Percentiles rank a stretch among this genome's conserved stretches.
Evolutionary conservation across 2,888 invertebrate genomes (phyloP).

Genomic region (Cremastobaeus sp.): DNA sequence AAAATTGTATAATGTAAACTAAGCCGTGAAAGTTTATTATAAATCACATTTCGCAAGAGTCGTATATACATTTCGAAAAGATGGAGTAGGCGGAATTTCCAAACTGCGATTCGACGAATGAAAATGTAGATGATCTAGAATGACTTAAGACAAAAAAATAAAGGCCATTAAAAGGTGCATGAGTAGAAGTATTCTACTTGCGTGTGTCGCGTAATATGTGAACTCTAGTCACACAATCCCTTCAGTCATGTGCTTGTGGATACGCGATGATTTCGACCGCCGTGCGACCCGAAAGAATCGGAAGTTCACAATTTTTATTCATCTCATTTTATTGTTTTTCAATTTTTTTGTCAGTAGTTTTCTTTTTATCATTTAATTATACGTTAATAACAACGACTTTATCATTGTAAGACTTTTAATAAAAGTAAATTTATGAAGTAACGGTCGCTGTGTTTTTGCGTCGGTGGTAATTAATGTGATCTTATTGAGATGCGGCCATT

Average conservation of each 20-base stretch:
- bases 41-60: conserved; percentile 53
- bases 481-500: conserved; percentile 64
- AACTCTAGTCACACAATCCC: conserved; percentile 40
- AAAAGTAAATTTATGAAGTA: conserved; percentile 71
- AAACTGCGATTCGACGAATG: conserved; percentile 28
- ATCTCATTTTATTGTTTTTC: conserved; percentile 56
- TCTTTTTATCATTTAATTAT: conserved; percentile 65
- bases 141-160: conserved; percentile 14
- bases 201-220: conserved; percentile 44
- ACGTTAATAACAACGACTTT: conserved; percentile 74
- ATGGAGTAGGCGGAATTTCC: conserved; percentile 14
- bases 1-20: conserved; percentile 50
- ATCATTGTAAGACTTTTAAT: conserved; percentile 74
- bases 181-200: too few species aligned
- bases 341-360: conserved; percentile 60
- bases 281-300: conserved; percentile 43
- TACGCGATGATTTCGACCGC: conserved; percentile 45
- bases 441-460: conserved; percentile 69
- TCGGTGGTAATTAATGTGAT: conserved; percentile 65
- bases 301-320: conserved; percentile 52
- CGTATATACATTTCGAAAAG: conserved; percentile 42
- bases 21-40: conserved; percentile 42
- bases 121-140: conserved; percentile 26
- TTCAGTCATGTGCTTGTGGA: conserved; percentile 36
- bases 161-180: not conserved